Percentiles rank a stretch among this genome's conserved stretches.
Evolutionary conservation across 1,140 invertebrate genomes (phyloP).

Genomic region (Zaprionus vittiger): DNA sequence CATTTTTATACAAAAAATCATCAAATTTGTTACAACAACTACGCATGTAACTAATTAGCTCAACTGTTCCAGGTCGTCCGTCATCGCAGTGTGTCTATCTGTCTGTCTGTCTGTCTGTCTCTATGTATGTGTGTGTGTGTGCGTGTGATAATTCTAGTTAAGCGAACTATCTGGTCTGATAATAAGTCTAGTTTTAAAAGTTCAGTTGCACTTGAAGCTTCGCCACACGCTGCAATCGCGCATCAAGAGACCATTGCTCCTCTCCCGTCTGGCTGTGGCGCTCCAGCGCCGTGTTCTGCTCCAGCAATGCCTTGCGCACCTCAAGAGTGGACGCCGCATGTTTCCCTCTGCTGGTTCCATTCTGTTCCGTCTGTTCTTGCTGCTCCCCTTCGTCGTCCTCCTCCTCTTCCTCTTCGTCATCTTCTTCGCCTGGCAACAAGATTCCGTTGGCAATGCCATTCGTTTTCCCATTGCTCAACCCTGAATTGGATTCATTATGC

Average conservation of each 20-base stretch:
- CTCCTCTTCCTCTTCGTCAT: conserved; percentile 3
- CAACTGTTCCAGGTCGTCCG: background rate
- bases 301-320: conserved; percentile 54
- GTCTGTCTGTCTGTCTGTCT: background rate
- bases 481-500: conserved; percentile 6
- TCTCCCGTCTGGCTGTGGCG: conserved; percentile 7
- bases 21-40: conserved; percentile 39
- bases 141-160: background rate
- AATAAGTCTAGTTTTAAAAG: conserved; percentile 50
- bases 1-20: conserved; percentile 26
- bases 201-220: conserved; percentile 38
- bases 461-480: conserved; percentile 51
- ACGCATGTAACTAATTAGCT: conserved; percentile 28
- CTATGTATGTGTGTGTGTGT: background rate
- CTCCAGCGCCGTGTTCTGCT: conserved; percentile 49
- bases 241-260: conserved; percentile 43
- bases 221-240: conserved; percentile 41
- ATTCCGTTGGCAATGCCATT: conserved; percentile 61
- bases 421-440: conserved; percentile 6
- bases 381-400: background rate
- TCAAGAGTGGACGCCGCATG: background rate
- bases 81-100: background rate
- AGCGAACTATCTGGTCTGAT: background rate
- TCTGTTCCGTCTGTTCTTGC: background rate
- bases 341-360: background rate